Base-by-base conservation (phyloP, 35 echinoderm and acorn worm species). In the Amphiura filiformis region DNA sequence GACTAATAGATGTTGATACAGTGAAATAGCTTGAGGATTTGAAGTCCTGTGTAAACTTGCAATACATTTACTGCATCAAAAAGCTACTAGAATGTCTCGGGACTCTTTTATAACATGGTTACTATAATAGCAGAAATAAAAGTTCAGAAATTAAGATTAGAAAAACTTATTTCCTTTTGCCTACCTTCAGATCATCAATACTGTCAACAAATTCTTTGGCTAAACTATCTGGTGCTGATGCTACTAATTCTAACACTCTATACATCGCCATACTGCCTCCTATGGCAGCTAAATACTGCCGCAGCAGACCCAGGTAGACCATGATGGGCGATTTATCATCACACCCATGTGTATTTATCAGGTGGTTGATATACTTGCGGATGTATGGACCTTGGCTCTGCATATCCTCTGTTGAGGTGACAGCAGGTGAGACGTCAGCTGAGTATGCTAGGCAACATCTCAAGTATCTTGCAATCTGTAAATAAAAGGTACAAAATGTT, bases 361-460 rank as follows among this genome's bases (percentile, higher is more conserved):
- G 83, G 31, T 78, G 42, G 26, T 90, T 78, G 79, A 97, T 80
- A 65, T 92, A 92, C 31, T 81, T 80, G 47, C 82, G 79, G n/a
- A 97, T 75, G 20, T 38, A 9, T 0, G 94, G 90, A 20, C 86
- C 87, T 76, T 97, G 94, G n/a, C 36, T 33, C 75, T 61, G 75
- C 91, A 93, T 97, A 35, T 93, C 83, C 0, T 56, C 80, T 13
- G 80, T 40, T 23, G 91, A 87, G 23, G 78, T 83, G 0, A 83
- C 91, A 52, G 87, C 81, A 1, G 94, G 94, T 0, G 77, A 80
- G 0, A 87, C 87, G 0, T 79, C 87, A 18, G 87, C 87, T 32
- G 90, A 92, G 78, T 93, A 97, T 0, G 94, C 91, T 39, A 97
- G 75, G 52, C 84, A 86, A 86, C 89, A 89, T 75, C 91, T 31